Evolutionary conservation across 1,140 invertebrate genomes (phyloP).

Genomic region (Brachionus rubens): DNA sequence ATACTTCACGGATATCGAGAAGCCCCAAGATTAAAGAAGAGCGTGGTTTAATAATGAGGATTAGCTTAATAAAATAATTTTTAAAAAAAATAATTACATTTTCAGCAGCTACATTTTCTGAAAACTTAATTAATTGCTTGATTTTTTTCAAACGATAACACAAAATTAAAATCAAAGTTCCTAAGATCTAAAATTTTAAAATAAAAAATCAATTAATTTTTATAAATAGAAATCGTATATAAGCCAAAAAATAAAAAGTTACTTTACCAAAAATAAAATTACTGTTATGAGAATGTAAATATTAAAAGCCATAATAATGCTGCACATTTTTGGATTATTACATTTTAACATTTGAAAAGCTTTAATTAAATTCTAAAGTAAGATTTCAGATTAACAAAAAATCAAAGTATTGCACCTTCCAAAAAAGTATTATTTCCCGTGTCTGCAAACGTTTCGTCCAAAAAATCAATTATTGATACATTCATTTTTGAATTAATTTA

Average conservation of each 20-base stretch:
- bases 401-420: background rate
- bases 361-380: background rate
- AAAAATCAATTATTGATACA: slow-evolving; percentile 21
- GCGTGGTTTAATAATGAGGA: too few species aligned
- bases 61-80: too few species aligned
- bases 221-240: too few species aligned
- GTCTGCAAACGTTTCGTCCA: background rate
- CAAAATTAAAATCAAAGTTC: background rate
- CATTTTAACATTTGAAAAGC: slow-evolving; percentile 19
- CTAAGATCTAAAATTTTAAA: background rate
- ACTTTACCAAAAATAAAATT: slow-evolving; percentile 18
- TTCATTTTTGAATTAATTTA: slow-evolving; percentile 2
- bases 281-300: background rate
- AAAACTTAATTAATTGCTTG: background rate
- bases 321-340: slow-evolving; percentile 25
- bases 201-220: too few species aligned
- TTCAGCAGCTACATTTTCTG: background rate
- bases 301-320: slow-evolving; percentile 9
- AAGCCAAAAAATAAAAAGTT: too few species aligned
- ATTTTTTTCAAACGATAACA: background rate
- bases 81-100: too few species aligned
- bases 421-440: slow-evolving; percentile 8
- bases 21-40: too few species aligned
- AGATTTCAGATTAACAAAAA: background rate
- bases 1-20: too few species aligned